Evolutionary conservation across 2,797 vertebrate genomes (phyloP).

Genomic region (Characodon lateralis): DNA sequence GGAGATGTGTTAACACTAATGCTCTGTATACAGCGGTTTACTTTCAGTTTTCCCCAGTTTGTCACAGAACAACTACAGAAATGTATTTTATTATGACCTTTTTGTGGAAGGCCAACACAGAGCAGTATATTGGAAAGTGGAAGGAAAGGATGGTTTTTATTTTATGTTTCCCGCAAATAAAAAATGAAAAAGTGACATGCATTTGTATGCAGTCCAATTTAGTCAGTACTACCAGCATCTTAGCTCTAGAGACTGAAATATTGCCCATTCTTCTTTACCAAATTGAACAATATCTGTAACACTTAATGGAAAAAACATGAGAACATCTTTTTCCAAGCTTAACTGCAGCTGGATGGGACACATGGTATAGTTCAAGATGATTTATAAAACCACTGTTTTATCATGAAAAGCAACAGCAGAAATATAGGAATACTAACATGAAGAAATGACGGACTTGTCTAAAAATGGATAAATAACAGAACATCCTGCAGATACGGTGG

Average conservation of each 20-base stretch:
- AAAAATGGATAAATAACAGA: background rate
- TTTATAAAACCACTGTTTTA: too few relatives aligned
- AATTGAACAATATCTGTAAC: background rate
- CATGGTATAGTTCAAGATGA: too few relatives aligned
- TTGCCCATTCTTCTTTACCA: background rate
- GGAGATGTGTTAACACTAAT: constrained; percentile 26
- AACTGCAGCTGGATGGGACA: too few relatives aligned
- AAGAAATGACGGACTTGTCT: background rate
- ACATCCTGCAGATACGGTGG: background rate
- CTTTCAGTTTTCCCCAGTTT: background rate
- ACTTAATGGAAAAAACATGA: background rate
- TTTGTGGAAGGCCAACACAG: background rate
- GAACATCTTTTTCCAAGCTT: background rate
- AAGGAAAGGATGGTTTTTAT: background rate
- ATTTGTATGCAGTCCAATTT: background rate
- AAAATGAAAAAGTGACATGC: background rate
- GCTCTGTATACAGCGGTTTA: background rate
- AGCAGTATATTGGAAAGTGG: background rate
- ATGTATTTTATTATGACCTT: background rate
- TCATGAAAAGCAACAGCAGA: too few relatives aligned
- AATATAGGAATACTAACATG: background rate
- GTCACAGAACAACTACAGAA: background rate
- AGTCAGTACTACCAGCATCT: background rate
- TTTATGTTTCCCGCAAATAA: background rate
- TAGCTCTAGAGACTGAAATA: background rate